Percentiles rank a stretch among this genome's conserved stretches.
phyloP scores from a whole-genome alignment of 2,113 vertebrate genomes.

The Muntiacus reevesi region DNA sequence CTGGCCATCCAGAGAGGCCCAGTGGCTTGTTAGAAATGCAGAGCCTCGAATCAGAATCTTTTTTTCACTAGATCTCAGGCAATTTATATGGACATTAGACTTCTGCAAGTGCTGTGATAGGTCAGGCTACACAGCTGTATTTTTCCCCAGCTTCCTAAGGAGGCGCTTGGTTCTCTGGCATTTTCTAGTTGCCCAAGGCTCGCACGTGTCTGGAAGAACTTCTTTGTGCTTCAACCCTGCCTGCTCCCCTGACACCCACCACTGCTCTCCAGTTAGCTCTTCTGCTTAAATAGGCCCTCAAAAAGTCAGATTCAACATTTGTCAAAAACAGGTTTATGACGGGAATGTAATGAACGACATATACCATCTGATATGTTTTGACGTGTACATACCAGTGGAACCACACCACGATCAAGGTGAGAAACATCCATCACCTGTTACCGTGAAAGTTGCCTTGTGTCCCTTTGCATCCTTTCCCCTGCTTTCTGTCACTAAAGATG shows the following conservation, averaged over 20 bases:
- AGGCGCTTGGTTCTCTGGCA: not conserved
- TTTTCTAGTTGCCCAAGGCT: not conserved
- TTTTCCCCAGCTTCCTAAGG: not conserved
- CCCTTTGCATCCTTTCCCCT: not conserved
- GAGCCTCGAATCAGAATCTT: not conserved
- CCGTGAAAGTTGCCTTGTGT: not conserved
- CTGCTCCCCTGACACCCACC: not conserved
- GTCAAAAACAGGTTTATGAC: not conserved
- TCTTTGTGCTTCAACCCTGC: not conserved
- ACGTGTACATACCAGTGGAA: not conserved
- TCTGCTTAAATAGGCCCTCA: not conserved
- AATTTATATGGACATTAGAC: not conserved
- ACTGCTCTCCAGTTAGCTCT: not conserved
- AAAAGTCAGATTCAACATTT: not conserved
- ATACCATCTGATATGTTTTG: not conserved
- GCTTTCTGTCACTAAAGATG: not conserved
- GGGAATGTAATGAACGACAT: not conserved
- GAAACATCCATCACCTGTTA: not conserved
- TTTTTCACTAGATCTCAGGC: not conserved
- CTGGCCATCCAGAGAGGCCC: not conserved
- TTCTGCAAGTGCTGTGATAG: not conserved
- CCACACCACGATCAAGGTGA: not conserved
- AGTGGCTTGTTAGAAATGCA: not conserved
- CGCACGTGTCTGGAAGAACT: not conserved
- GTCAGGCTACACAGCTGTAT: rapidly evolving